phyloP scores from a whole-genome alignment of 2,888 invertebrate genomes.

The Willowsia nigromaculata region DNA sequence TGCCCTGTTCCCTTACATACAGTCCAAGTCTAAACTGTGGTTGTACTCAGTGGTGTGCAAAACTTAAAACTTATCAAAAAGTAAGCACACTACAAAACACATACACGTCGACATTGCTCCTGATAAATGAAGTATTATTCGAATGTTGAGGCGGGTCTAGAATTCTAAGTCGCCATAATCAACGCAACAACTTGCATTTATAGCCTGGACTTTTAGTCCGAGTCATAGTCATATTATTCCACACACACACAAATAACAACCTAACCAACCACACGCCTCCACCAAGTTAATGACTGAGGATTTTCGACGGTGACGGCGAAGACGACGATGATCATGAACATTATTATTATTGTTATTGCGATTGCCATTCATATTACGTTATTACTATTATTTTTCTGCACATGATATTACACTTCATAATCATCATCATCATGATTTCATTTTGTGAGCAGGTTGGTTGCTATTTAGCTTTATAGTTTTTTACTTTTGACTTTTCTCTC shows the following conservation, averaged over 20 bases:
- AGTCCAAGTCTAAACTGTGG: neutral
- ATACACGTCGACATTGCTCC: neutral
- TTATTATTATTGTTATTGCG: constrained; percentile 31
- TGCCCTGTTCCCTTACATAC: neutral
- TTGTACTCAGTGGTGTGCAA: no score
- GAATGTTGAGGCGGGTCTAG: constrained; percentile 66
- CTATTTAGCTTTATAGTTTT: constrained; percentile 24
- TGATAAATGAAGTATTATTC: neutral
- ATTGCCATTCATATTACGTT: constrained; percentile 8
- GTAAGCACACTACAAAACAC: neutral
- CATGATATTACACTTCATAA: constrained; percentile 38
- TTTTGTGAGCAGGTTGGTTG: neutral
- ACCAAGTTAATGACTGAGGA: constrained; percentile 9
- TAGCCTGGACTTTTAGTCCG: neutral
- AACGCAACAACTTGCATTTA: neutral
- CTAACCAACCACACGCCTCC: constrained; percentile 20
- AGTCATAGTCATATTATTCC: neutral
- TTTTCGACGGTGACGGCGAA: neutral
- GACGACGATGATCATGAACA: neutral
- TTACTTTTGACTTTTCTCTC: neutral
- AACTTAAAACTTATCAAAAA: neutral
- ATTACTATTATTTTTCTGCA: constrained; percentile 34
- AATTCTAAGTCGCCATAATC: constrained; percentile 41
- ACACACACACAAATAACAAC: neutral
- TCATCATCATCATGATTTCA: constrained; percentile 22